Base-by-base conservation (phyloP, 2,888 invertebrate species). In the Parnassius smintheus region DNA sequence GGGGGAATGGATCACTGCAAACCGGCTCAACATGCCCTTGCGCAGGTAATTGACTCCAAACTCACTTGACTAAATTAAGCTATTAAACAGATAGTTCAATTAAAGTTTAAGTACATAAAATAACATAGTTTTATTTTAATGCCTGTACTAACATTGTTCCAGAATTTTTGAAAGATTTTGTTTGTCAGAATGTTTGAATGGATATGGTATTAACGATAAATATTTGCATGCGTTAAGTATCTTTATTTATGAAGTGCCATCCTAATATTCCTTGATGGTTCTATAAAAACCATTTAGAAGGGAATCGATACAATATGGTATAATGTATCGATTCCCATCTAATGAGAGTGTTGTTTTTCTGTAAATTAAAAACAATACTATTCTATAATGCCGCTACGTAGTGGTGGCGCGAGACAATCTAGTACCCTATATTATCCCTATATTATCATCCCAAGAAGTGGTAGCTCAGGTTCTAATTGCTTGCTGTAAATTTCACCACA, bases 21-120 rank as follows among this genome's bases (percentile, higher is more conserved):
- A 91, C 91, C 91, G 90, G 91, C 75, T 74, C 60, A 41, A 74
- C 82, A 72, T 82, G 88, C 86, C 85, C 85, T 72, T 72, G 88
- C 90, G 87, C 90, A 90, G 90, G 89, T 88, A 90, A 89, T 83
- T 84, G 85, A 85, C 86, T 86, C 79, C 72, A 71, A 70, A 70
- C 70, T 70, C 67, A 68, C 77, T 74, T 76, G 77, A 80, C 81
- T 85, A 86, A 87, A 89, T 89, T 88, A 86, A 89, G 88, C 83
- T 83, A 86, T 89, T 86, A 89, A 86, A 85, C 78, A 83, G n/a
- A 76, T 79, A 80, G 80, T 80, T 75, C 82, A 81, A 82, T 82
- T 78, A 79, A 80, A 80, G 74, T 72, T 75, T 82, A 81, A 82
- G 77, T 73, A 75, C 35, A 35, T 35, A 35, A 18, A 18, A 4